Evolutionary conservation across 2,797 vertebrate genomes (phyloP).

Genomic region (Pseudocheirus occidentalis): DNA sequence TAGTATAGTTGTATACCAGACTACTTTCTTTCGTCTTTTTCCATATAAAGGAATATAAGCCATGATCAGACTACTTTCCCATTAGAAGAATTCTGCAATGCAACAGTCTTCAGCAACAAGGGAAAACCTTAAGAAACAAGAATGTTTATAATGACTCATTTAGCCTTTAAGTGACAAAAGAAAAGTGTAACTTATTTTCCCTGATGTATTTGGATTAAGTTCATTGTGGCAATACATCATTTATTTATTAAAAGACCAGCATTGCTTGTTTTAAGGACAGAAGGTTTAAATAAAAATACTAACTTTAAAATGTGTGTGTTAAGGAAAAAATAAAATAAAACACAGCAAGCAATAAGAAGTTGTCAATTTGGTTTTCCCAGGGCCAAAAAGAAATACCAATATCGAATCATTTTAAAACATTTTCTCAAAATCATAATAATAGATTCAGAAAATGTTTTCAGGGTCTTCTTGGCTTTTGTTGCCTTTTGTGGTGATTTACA

Average conservation of each 20-base stretch:
- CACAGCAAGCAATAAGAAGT: background rate
- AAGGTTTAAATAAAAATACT: background rate
- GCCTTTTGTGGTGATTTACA: background rate
- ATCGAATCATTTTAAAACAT: slow-evolving; percentile 39
- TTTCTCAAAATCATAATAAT: background rate
- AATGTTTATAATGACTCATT: slow-evolving; percentile 14
- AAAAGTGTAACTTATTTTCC: slow-evolving; percentile 4
- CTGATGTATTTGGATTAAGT: background rate
- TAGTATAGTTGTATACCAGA: background rate
- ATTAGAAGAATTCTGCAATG: background rate
- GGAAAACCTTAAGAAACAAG: slow-evolving; percentile 22
- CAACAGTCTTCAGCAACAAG: background rate
- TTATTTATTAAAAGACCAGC: background rate
- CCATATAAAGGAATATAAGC: background rate
- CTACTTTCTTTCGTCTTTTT: background rate
- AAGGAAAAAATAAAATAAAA: background rate
- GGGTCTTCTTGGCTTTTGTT: background rate
- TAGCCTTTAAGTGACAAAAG: slow-evolving; percentile 28
- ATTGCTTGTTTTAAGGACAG: background rate
- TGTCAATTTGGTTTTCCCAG: slow-evolving; percentile 14
- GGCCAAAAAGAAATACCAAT: slow-evolving; percentile 40
- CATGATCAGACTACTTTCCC: background rate
- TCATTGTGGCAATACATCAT: slow-evolving; percentile 22
- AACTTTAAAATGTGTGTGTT: background rate
- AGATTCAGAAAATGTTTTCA: slow-evolving; percentile 26